These are phyloP conservation scores for Parauchenoglanis punctatus DNA, from an alignment of 2,797 vertebrate genomes.

Conservation along the genomic window DNA sequence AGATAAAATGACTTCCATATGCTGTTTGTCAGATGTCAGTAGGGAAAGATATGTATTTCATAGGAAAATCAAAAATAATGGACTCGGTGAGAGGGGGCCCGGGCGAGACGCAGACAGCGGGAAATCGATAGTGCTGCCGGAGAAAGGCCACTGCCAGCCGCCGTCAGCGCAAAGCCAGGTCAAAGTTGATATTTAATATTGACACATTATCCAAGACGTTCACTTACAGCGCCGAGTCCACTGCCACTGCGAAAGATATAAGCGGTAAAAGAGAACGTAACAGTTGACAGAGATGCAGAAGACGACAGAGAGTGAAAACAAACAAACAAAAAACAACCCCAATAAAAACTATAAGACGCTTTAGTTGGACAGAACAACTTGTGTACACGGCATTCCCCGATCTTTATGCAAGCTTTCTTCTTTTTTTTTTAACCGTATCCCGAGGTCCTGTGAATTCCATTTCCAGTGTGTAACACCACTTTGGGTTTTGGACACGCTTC, in stretches of 20 bases:
- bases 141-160: slow-evolving; percentile 61
- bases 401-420: neutral
- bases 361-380: neutral
- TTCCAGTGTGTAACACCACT: neutral
- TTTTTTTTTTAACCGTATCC: neutral
- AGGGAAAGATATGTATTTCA: slow-evolving; percentile 84
- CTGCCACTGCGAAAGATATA: slow-evolving; percentile 64
- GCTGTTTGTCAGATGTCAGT: slow-evolving; percentile 89
- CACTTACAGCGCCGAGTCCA: slow-evolving; percentile 77
- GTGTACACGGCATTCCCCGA: neutral
- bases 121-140: slow-evolving; percentile 80
- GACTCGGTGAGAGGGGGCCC: slow-evolving; percentile 77
- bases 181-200: slow-evolving; percentile 81
- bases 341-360: no score
- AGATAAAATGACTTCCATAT: slow-evolving; percentile 87
- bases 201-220: slow-evolving; percentile 83
- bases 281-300: slow-evolving; percentile 40
- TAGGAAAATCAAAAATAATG: slow-evolving; percentile 89
- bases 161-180: slow-evolving; percentile 66
- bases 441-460: slow-evolving; percentile 7
- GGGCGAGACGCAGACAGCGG: slow-evolving; percentile 71
- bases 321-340: neutral
- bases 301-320: slow-evolving; percentile 38
- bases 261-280: neutral
- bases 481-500: slow-evolving; percentile 26